Evolutionary conservation across 2,113 vertebrate species (phyloP).

Genomic region (Solenodon paradoxus): DNA sequence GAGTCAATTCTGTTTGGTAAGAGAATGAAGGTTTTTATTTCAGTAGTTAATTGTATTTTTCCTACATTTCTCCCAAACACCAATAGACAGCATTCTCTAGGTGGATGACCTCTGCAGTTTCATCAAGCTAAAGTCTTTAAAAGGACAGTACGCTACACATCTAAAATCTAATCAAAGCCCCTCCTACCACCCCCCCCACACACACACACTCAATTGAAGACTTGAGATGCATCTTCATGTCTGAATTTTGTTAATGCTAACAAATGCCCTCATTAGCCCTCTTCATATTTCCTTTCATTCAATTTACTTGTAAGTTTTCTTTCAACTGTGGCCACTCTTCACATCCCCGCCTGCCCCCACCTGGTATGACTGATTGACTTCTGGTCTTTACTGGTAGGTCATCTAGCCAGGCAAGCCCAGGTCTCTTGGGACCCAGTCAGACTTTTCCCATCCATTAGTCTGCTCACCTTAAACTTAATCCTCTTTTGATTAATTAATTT

Average conservation of each 20-base stretch:
- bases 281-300: not conserved
- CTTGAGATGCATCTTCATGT: not conserved
- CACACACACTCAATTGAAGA: not conserved
- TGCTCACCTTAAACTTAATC: slow-evolving; percentile 25
- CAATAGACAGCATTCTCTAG: not conserved
- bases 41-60: not conserved
- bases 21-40: not conserved
- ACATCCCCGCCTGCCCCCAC: not conserved
- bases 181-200: too few relatives aligned
- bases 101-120: not conserved
- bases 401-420: not conserved
- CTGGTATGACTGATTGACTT: not conserved
- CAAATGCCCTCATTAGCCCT: not conserved
- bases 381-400: not conserved
- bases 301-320: not conserved
- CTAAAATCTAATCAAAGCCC: too few relatives aligned
- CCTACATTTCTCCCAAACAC: not conserved
- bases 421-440: not conserved
- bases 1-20: not conserved
- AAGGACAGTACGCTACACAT: accelerated
- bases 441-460: not conserved
- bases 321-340: not conserved
- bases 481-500: slow-evolving; percentile 51
- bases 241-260: not conserved
- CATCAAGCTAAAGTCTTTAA: not conserved